A percentile compares a stretch with the other conserved stretches of the same genome.
Evolutionary conservation across 2,113 vertebrate genomes (phyloP).

Genomic region (Psettodes erumei): DNA sequence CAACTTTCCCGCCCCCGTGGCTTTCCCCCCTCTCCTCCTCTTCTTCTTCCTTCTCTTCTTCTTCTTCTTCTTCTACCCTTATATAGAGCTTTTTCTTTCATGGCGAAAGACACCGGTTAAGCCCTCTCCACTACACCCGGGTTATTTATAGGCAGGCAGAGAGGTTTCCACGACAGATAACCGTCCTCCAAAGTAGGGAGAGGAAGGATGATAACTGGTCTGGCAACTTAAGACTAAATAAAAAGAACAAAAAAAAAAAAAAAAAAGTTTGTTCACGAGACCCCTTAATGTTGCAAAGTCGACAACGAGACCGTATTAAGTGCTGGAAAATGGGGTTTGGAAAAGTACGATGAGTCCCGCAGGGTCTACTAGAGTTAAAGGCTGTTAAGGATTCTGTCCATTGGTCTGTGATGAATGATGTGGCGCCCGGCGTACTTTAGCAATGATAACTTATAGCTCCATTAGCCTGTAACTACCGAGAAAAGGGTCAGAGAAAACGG

Average conservation of each 20-base stretch:
- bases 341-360: constrained; percentile 66
- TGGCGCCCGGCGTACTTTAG: constrained; percentile 57
- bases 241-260: constrained; percentile 46
- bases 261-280: constrained; percentile 51
- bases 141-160: constrained; percentile 78
- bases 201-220: constrained; percentile 51
- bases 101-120: constrained; percentile 67
- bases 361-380: constrained; percentile 65
- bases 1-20: constrained; percentile 34
- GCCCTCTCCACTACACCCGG: constrained; percentile 61
- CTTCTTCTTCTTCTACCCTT: constrained; percentile 64
- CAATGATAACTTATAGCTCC: constrained; percentile 78
- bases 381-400: constrained; percentile 73
- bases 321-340: constrained; percentile 65
- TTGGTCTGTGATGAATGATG: constrained; percentile 78
- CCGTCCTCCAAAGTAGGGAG: constrained; percentile 73
- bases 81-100: constrained; percentile 75
- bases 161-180: constrained; percentile 63
- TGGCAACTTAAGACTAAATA: constrained; percentile 55
- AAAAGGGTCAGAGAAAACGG: constrained; percentile 74
- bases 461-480: constrained; percentile 78
- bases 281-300: constrained; percentile 59
- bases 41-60: too few species aligned
- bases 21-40: too few species aligned
- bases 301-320: constrained; percentile 68